Evolutionary conservation across 2,797 vertebrate genomes (phyloP), one percentile per base, ranked within the genome.

Genomic region (Lycodopsis pacificus): DNA sequence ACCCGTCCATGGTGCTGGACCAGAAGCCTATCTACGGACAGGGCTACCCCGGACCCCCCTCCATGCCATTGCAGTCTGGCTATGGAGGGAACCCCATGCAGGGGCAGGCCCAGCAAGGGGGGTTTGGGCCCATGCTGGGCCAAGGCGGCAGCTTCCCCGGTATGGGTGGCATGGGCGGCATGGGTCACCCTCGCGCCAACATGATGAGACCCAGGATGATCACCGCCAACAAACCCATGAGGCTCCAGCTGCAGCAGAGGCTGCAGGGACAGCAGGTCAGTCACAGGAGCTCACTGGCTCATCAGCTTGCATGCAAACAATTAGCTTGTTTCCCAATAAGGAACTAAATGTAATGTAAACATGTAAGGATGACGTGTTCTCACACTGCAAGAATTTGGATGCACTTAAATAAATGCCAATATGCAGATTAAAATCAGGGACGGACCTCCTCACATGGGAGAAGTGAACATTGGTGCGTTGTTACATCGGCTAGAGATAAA

Each of bases 211-310:
- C 97, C 66, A 94, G 97, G 65, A 97, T 96, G 94, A 93, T 96
- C 74, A 97, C 85, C 3, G 95, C 97, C 63, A 96, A 96, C 71
- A 99, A 98, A 81, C 98, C 98, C 38, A 96, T 99, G 76, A 94
- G 98, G 63, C 96, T 99, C 84, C 98, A 99, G 91, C 96, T 99
- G 75, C 98, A 99, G 81, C 98, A 99, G 93, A 96, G 98, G 88
- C 95, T 99, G 40, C 98, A 99, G 92, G 97, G 98, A 74, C 98
- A 98, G 79, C 98, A 99, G 97, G 98, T 99, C 92, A 76, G n/a
- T 42, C 0, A 54, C 11, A 51, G 5, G 42, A 17, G 17, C 12
- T 46, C 57, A n/a, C 5, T 19, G n/a, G 22, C n/a, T 46, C 2
- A 53, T 46, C 12, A 32, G 36, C n/a, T 56, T 14, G 53, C 36